Percentiles rank a stretch among this genome's conserved stretches.
phyloP scores from a whole-genome alignment of 2,113 vertebrate genomes.

The Lethenteron reissneri region DNA sequence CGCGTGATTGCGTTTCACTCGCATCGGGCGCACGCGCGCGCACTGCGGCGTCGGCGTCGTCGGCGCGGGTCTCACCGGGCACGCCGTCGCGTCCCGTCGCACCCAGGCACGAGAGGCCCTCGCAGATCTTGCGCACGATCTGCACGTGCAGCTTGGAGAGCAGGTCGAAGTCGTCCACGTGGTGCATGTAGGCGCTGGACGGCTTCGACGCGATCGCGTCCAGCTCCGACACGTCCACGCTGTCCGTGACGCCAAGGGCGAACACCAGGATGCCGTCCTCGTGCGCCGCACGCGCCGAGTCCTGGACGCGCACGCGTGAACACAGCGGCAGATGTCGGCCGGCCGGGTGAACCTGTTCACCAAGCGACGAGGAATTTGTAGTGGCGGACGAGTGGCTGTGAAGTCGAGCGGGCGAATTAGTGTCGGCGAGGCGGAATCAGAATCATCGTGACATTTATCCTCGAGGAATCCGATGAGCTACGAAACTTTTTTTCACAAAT shows the following conservation, averaged over 20 bases:
- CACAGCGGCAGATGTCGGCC: no score
- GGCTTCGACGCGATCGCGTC: constrained; percentile 5
- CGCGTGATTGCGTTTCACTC: no score
- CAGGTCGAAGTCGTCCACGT: background rate
- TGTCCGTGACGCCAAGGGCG: background rate
- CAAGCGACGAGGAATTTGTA: no score
- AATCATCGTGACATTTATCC: no score
- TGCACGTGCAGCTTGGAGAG: background rate
- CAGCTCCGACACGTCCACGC: background rate
- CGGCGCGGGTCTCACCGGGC: background rate
- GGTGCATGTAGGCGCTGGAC: background rate
- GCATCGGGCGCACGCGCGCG: no score
- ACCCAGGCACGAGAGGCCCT: background rate
- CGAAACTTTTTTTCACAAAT: no score
- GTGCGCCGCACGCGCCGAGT: constrained; percentile 3
- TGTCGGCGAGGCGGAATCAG: no score
- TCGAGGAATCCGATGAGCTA: no score
- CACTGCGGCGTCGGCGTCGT: no score
- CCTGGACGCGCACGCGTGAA: background rate
- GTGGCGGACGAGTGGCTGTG: no score
- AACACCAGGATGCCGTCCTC: background rate
- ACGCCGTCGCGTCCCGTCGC: background rate
- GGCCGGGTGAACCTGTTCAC: no score
- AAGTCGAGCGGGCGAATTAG: no score
- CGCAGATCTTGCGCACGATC: background rate